phyloP scores from a whole-genome alignment of 2,888 invertebrate species.

The Caenorhabditis sinica region DNA sequence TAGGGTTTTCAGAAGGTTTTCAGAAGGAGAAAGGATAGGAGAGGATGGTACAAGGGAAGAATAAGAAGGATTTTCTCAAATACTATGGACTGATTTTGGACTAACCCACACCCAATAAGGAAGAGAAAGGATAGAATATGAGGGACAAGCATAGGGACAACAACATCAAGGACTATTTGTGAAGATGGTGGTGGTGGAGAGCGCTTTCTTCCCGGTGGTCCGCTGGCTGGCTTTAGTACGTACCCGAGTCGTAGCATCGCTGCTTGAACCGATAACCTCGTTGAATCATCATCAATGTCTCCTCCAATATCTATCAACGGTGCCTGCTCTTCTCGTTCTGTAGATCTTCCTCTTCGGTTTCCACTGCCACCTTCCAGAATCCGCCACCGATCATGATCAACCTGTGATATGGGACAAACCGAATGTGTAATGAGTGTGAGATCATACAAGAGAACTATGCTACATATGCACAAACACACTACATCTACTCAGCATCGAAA shows the following conservation, averaged over 20 bases:
- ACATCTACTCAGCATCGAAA: neutral
- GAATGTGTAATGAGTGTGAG: conserved; percentile 12
- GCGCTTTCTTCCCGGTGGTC: neutral
- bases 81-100: neutral
- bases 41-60: neutral
- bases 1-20: conserved; percentile 17
- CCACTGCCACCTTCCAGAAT: conserved; percentile 53
- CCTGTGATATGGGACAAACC: conserved; percentile 58
- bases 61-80: neutral
- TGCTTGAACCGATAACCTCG: conserved; percentile 37
- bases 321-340: conserved; percentile 55
- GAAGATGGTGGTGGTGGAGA: conserved; percentile 34
- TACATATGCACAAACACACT: conserved; percentile 28
- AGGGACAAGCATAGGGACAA: conserved; percentile 29
- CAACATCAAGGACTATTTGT: conserved; percentile 17
- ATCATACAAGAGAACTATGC: neutral
- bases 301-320: conserved; percentile 69
- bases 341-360: conserved; percentile 18
- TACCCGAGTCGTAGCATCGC: conserved; percentile 69
- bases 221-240: conserved; percentile 10
- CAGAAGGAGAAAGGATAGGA: conserved; percentile 6
- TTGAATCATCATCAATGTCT: conserved; percentile 56
- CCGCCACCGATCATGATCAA: conserved; percentile 76
- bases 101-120: neutral
- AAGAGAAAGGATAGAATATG: neutral